These are phyloP conservation scores for Discoglossus pictus DNA, from an alignment of 2,797 vertebrate species.

Conservation along the genomic window DNA sequence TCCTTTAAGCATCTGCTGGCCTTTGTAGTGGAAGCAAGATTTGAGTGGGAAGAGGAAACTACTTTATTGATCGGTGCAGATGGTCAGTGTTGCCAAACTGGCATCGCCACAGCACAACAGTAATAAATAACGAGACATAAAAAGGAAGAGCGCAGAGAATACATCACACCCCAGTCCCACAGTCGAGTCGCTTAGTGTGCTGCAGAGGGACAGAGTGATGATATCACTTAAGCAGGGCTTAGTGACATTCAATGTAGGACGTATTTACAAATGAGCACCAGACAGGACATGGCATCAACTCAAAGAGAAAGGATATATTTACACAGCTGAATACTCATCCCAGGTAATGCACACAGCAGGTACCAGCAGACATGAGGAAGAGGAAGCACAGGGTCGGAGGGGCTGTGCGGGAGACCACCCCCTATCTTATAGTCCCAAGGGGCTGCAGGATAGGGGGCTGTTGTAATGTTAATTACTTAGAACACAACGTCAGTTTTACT, in stretches of 20 bases:
- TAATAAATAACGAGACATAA: not conserved
- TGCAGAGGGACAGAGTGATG: not conserved
- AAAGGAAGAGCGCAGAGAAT: not conserved
- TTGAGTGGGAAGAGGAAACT: too few species aligned
- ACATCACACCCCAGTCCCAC: not conserved
- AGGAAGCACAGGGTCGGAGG: not conserved
- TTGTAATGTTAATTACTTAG: constrained; percentile 25
- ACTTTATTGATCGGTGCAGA: not conserved
- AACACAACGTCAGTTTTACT: constrained; percentile 35
- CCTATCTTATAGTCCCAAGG: not conserved
- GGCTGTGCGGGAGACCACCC: not conserved
- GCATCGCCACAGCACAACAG: not conserved
- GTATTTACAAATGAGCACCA: constrained; percentile 25
- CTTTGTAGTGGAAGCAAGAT: too few species aligned
- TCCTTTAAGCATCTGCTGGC: too few species aligned
- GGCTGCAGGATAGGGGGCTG: not conserved
- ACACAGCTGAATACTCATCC: constrained; percentile 43
- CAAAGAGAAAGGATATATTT: constrained; percentile 44
- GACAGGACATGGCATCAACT: constrained; percentile 8
- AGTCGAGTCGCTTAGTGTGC: not conserved
- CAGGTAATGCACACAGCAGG: constrained; percentile 41
- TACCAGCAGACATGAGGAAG: constrained; percentile 9
- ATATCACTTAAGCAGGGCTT: not conserved
- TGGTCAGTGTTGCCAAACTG: not conserved
- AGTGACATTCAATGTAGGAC: not conserved